Evolutionary conservation across 2,797 vertebrate genomes (phyloP).

Genomic region (Rhinoraja longicauda): DNA sequence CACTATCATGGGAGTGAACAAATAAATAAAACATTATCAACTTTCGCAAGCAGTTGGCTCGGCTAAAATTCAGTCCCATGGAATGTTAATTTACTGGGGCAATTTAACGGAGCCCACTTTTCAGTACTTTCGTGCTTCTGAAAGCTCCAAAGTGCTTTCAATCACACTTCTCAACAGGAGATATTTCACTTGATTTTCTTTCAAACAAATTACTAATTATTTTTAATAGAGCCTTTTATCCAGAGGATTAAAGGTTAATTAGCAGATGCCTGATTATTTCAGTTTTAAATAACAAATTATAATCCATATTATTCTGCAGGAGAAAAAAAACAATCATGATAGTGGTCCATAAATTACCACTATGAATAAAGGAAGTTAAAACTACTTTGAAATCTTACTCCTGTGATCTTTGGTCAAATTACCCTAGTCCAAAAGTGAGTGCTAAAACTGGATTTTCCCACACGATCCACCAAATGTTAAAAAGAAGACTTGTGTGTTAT

Average conservation of each 20-base stretch:
- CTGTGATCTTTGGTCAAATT: constrained; percentile 20
- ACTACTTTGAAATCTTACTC: background rate
- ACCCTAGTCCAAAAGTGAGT: background rate
- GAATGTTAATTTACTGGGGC: background rate
- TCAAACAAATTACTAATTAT: background rate
- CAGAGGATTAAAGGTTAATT: constrained; percentile 18
- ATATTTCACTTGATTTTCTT: background rate
- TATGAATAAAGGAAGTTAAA: constrained; percentile 9
- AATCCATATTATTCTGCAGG: background rate
- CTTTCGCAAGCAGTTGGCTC: background rate
- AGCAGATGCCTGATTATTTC: constrained; percentile 30
- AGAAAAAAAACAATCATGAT: background rate
- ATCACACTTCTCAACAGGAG: background rate
- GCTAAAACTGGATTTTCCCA: background rate
- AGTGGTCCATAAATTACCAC: background rate
- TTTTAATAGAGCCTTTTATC: constrained; percentile 21
- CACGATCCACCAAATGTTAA: no score
- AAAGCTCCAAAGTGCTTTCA: constrained; percentile 9
- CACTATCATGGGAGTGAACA: background rate
- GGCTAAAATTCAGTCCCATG: background rate
- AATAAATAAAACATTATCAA: background rate
- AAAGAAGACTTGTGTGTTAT: background rate
- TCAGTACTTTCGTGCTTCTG: background rate
- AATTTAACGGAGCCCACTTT: background rate
- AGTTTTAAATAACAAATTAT: constrained; percentile 26